Conservation (phyloP, 1,140 invertebrate species). For the Eufriesea mexicana region DNA sequence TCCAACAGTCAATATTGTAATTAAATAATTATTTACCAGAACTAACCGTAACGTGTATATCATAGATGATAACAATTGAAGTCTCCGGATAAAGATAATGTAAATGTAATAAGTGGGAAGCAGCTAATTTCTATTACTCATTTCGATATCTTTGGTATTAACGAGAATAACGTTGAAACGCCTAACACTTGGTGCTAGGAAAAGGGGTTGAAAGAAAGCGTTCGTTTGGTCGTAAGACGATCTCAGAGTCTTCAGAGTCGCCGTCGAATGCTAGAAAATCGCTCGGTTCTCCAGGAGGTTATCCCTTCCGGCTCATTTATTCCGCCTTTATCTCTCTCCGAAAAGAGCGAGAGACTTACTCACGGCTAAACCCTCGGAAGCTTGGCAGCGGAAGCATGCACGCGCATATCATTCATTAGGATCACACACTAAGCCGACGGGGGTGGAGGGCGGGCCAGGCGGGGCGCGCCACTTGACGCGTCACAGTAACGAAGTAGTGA, state of each 20-base stretch:
- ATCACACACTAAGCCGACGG: slow-evolving; percentile 56
- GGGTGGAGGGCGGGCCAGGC: slow-evolving; percentile 56
- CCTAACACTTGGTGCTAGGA: too few relatives aligned
- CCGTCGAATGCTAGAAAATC: slow-evolving; percentile 10
- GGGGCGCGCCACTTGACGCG: slow-evolving; percentile 77
- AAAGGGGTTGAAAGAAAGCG: too few relatives aligned
- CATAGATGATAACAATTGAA: too few relatives aligned
- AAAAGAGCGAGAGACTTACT: slow-evolving; percentile 38
- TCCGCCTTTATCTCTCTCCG: slow-evolving; percentile 18
- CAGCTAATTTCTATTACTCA: too few relatives aligned
- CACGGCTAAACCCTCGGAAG: slow-evolving; percentile 60
- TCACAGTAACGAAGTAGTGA: slow-evolving; percentile 82
- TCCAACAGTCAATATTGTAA: too few relatives aligned
- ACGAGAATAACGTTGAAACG: too few relatives aligned
- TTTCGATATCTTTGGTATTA: too few relatives aligned
- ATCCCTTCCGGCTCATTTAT: slow-evolving; percentile 60
- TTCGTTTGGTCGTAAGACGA: too few relatives aligned
- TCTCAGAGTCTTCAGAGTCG: not conserved
- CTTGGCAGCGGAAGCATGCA: slow-evolving; percentile 69
- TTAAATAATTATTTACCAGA: too few relatives aligned
- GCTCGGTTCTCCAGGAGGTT: slow-evolving; percentile 14
- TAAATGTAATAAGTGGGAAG: too few relatives aligned
- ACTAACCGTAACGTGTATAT: too few relatives aligned
- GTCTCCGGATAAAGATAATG: too few relatives aligned
- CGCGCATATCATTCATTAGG: slow-evolving; percentile 81